Evolutionary conservation across 2,797 vertebrate genomes (phyloP).

Genomic region (Helostoma temminkii): DNA sequence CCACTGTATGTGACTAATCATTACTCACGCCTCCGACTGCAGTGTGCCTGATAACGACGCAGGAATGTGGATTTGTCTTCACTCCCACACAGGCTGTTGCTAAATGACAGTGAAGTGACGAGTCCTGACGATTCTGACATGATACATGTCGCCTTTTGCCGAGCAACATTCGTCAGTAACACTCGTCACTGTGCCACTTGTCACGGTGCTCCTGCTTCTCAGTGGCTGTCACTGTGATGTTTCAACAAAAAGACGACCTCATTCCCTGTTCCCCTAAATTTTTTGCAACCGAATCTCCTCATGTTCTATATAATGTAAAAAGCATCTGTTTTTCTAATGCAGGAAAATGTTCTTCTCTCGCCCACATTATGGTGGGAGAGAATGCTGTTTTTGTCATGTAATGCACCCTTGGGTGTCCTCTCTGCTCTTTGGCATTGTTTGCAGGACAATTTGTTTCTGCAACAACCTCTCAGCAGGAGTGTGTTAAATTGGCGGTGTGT

Average conservation of each 20-base stretch:
- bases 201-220: constrained; percentile 51
- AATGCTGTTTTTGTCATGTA: constrained; percentile 53
- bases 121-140: constrained; percentile 67
- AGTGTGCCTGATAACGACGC: constrained; percentile 63
- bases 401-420: constrained; percentile 42
- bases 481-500: constrained; percentile 52
- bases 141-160: constrained; percentile 61
- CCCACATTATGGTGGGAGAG: constrained; percentile 18
- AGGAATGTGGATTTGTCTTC: constrained; percentile 65
- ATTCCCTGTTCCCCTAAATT: constrained; percentile 10
- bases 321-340: constrained; percentile 40
- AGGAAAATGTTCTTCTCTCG: constrained; percentile 30
- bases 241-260: constrained; percentile 9
- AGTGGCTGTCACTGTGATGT: constrained; percentile 60
- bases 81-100: constrained; percentile 70
- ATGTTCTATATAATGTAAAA: constrained; percentile 22
- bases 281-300: constrained; percentile 9
- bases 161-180: constrained; percentile 61
- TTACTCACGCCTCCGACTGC: constrained; percentile 61
- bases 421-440: constrained; percentile 56
- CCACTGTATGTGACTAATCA: constrained; percentile 64
- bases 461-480: constrained; percentile 65
- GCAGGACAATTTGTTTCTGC: constrained; percentile 68
- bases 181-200: constrained; percentile 52
- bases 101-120: constrained; percentile 78